phyloP scores from a whole-genome alignment of 2,113 vertebrate genomes.

The pig (Sus scrofa) region DNA sequence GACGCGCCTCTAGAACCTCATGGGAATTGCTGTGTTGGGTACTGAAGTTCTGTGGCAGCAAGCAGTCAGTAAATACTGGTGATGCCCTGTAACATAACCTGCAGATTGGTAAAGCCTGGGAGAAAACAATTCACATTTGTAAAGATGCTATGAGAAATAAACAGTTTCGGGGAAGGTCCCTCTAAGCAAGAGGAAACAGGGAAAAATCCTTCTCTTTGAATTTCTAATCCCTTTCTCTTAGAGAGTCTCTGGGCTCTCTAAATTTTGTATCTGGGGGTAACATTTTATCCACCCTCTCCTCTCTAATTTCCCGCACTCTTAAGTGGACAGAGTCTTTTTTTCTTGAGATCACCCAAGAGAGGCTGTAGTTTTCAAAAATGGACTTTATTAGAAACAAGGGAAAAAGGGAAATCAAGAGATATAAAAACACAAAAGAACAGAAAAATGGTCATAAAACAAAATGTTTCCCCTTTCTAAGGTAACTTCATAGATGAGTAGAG shows the following conservation, averaged over 20 bases:
- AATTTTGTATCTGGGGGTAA: neutral
- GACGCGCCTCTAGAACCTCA: neutral
- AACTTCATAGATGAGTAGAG: neutral
- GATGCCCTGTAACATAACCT: neutral
- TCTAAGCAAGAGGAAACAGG: neutral
- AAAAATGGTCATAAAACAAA: neutral
- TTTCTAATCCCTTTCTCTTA: neutral
- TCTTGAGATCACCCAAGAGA: neutral
- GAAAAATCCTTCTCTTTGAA: neutral
- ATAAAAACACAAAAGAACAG: conserved; percentile 7
- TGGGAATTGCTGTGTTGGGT: neutral
- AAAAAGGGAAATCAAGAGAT: neutral
- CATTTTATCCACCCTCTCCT: neutral
- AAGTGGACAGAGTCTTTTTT: neutral
- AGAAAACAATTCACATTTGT: neutral
- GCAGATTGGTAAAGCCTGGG: neutral
- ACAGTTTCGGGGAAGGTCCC: neutral
- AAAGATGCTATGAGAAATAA: neutral
- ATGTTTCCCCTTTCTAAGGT: neutral
- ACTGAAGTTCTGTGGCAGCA: neutral
- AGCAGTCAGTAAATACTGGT: neutral
- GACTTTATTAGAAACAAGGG: neutral
- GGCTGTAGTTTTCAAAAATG: conserved; percentile 1
- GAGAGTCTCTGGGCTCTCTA: neutral
- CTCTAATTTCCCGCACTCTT: neutral